phyloP scores from a whole-genome alignment of 2,888 invertebrate genomes.

The Selenia dentaria region DNA sequence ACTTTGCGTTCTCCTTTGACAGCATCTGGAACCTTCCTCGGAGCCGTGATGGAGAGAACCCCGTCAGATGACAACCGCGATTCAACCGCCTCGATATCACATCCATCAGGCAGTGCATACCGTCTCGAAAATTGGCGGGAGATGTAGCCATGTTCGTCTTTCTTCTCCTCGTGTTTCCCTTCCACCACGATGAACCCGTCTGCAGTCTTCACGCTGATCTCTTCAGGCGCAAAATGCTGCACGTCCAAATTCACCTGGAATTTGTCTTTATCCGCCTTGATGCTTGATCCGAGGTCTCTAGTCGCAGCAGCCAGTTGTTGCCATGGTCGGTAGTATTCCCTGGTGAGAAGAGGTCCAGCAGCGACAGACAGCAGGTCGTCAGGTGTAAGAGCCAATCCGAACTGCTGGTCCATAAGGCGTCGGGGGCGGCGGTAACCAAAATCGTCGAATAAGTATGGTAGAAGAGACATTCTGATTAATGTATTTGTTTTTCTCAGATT shows the following conservation, averaged over 20 bases:
- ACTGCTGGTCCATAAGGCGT: constrained; percentile 80
- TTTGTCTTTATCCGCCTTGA: constrained; percentile 76
- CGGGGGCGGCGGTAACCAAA: constrained; percentile 64
- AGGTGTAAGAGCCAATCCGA: constrained; percentile 76
- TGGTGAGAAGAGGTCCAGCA: constrained; percentile 48
- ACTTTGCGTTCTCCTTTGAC: constrained; percentile 78
- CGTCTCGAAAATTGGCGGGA: constrained; percentile 90
- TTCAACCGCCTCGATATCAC: constrained; percentile 87
- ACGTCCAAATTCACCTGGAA: constrained; percentile 88
- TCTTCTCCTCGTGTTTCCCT: constrained; percentile 91
- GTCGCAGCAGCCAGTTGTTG: constrained; percentile 73
- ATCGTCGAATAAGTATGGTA: constrained; percentile 72
- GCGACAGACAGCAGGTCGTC: constrained; percentile 69
- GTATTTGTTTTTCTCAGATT: too few species aligned
- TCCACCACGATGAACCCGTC: constrained; percentile 89
- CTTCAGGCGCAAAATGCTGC: constrained; percentile 90
- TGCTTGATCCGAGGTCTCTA: constrained; percentile 81
- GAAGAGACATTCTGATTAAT: constrained; percentile 78
- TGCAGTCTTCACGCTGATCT: constrained; percentile 90
- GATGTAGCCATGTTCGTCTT: constrained; percentile 90
- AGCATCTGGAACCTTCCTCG: constrained; percentile 63
- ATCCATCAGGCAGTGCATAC: constrained; percentile 89
- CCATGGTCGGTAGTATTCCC: constrained; percentile 73
- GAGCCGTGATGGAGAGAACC: constrained; percentile 88
- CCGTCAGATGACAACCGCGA: constrained; percentile 91